These are phyloP conservation scores for Tetranychus piercei DNA, from an alignment of 2,888 invertebrate species.

Conservation along the genomic window DNA sequence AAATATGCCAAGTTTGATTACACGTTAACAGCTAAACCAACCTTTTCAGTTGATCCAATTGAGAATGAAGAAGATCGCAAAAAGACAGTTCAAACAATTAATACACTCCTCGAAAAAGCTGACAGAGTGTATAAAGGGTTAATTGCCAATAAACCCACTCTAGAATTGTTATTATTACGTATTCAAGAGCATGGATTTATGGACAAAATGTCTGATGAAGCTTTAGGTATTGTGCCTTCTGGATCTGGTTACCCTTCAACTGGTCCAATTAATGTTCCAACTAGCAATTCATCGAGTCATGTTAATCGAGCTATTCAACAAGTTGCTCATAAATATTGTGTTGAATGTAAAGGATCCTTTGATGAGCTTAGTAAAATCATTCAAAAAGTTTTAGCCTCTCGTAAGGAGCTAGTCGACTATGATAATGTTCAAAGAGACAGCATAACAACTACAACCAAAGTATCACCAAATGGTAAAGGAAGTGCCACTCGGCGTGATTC, in stretches of 20 bases:
- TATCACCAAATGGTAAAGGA: constrained; percentile 23
- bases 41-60: constrained; percentile 90
- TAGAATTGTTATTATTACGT: constrained; percentile 64
- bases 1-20: constrained; percentile 98
- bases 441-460: constrained; percentile 24
- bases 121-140: constrained; percentile 81
- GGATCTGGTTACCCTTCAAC: constrained; percentile 7
- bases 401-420: constrained; percentile 72
- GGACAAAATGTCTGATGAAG: constrained; percentile 32
- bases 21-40: constrained; percentile 68
- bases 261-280: constrained; percentile 29
- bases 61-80: constrained; percentile 90
- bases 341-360: constrained; percentile 79
- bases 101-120: constrained; percentile 73
- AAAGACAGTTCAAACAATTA: constrained; percentile 78
- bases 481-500: constrained; percentile 19
- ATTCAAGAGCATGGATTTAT: constrained; percentile 62
- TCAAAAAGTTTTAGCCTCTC: constrained; percentile 54
- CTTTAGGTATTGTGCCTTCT: constrained; percentile 19
- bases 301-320: constrained; percentile 84
- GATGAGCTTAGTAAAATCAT: constrained; percentile 62
- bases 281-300: constrained; percentile 34
- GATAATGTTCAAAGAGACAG: constrained; percentile 44
- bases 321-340: constrained; percentile 81
- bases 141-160: constrained; percentile 66